phyloP scores from a whole-genome alignment of 64 coral and sea anemone genomes.

The Porites lutea region DNA sequence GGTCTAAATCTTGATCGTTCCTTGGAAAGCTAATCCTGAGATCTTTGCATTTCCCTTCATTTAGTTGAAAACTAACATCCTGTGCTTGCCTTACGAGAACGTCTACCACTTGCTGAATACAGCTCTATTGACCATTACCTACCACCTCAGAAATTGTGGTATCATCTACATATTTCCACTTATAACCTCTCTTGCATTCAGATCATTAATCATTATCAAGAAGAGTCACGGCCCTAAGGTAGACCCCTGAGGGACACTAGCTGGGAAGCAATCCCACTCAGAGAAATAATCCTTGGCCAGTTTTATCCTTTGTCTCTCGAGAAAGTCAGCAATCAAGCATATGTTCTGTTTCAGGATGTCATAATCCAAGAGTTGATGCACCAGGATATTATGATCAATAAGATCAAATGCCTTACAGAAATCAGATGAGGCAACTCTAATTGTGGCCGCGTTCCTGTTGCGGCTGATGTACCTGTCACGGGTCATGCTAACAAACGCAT shows the following conservation, averaged over 20 bases:
- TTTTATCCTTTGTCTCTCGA: background rate
- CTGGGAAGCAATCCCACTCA: background rate
- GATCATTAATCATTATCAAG: constrained; percentile 5
- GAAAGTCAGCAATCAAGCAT: background rate
- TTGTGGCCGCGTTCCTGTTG: background rate
- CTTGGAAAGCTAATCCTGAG: background rate
- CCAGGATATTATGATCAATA: background rate
- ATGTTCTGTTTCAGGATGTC: background rate
- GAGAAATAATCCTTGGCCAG: background rate
- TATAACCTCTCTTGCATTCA: background rate
- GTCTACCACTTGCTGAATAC: background rate
- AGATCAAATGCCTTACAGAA: background rate
- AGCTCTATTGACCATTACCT: background rate
- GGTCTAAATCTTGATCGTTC: background rate
- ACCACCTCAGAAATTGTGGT: background rate
- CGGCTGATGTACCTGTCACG: background rate
- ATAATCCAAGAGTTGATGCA: no score
- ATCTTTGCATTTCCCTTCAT: background rate
- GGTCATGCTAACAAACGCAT: background rate
- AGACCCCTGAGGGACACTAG: background rate
- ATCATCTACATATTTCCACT: background rate
- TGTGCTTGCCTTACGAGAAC: background rate
- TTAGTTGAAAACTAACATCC: background rate
- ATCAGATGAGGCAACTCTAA: background rate
- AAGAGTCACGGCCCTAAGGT: background rate